Conservation (phyloP, 2,797 vertebrate species). For the Gymnothorax reevesii region DNA sequence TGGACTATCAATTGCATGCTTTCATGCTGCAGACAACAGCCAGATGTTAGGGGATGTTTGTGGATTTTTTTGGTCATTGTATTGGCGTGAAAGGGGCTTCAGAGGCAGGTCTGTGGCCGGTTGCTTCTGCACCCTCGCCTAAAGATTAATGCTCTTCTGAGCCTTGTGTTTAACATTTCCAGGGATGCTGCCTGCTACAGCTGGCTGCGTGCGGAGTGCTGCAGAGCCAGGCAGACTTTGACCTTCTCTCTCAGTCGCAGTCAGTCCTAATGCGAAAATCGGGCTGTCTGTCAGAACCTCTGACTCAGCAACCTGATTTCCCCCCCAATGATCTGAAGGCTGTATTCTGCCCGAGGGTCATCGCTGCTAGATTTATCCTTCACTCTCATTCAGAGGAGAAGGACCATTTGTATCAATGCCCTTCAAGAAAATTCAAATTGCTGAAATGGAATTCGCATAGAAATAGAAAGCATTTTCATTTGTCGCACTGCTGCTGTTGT, state of each 20-base stretch:
- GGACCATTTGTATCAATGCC: neutral
- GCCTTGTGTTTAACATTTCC: conserved; percentile 3
- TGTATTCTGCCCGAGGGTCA: neutral
- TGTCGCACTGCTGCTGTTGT: neutral
- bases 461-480: neutral
- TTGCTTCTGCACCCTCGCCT: neutral
- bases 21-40: too few relatives aligned
- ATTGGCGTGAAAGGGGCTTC: too few relatives aligned
- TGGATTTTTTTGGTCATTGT: too few relatives aligned
- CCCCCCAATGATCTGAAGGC: neutral
- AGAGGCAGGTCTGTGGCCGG: neutral
- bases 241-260: neutral
- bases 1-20: too few relatives aligned
- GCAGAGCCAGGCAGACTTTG: neutral
- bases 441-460: neutral
- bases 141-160: neutral
- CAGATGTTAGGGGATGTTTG: too few relatives aligned
- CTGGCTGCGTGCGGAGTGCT: neutral
- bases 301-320: neutral
- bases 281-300: neutral
- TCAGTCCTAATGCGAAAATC: neutral
- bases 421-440: neutral
- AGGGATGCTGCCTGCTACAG: neutral
- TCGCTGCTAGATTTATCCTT: neutral
- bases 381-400: neutral